Conservation (phyloP, 1,140 invertebrate species). For the Hormaphis cornu region DNA sequence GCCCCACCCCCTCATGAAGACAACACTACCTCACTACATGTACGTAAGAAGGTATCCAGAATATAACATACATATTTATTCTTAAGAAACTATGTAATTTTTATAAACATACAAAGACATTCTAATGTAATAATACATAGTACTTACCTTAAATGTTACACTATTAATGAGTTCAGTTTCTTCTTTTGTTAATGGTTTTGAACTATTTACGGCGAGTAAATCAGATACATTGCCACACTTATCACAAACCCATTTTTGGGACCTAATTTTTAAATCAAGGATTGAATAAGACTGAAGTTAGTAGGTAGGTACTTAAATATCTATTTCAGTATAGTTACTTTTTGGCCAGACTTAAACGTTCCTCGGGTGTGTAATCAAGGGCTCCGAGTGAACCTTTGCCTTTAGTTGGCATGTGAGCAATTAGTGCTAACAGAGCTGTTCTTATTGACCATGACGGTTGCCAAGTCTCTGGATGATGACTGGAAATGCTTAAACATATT, state of each 20-base stretch:
- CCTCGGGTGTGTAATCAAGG: conserved; percentile 74
- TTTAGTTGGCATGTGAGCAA: conserved; percentile 87
- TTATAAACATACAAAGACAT: too few relatives aligned
- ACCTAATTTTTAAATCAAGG: conserved; percentile 41
- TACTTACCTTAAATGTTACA: conserved; percentile 44
- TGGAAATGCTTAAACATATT: conserved; percentile 92
- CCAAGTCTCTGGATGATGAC: conserved; percentile 96
- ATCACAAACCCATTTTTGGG: conserved; percentile 50
- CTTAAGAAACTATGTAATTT: too few relatives aligned
- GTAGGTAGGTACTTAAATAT: background rate
- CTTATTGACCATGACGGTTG: conserved; percentile 93
- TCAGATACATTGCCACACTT: conserved; percentile 50
- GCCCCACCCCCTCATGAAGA: too few relatives aligned
- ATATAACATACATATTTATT: too few relatives aligned
- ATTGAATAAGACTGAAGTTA: background rate
- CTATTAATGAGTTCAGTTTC: conserved; percentile 45
- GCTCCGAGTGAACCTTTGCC: conserved; percentile 83
- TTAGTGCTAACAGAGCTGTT: conserved; percentile 83
- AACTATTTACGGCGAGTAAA: conserved; percentile 42
- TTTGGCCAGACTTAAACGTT: conserved; percentile 70
- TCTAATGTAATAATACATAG: too few relatives aligned
- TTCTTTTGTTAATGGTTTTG: conserved; percentile 43
- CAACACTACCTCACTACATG: too few relatives aligned
- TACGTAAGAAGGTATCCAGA: too few relatives aligned
- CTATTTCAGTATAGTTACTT: conserved; percentile 47